Conservation (phyloP, 2,113 vertebrate species). For the Cyanoramphus novaezelandiae region DNA sequence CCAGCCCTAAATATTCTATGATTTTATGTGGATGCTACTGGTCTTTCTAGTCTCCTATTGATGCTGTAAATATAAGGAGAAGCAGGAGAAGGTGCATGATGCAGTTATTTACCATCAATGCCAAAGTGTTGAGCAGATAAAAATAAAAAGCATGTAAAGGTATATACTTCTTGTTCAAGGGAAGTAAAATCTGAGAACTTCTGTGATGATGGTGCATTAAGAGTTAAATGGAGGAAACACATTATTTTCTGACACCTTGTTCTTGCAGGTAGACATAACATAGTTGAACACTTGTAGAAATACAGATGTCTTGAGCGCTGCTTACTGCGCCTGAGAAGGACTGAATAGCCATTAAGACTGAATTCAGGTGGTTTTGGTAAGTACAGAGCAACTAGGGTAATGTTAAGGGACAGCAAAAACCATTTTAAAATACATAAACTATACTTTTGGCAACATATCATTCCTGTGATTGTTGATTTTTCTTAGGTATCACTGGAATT, state of each 20-base stretch:
- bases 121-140: background rate
- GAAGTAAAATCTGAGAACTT: background rate
- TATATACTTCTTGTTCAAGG: background rate
- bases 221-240: background rate
- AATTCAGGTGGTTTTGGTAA: background rate
- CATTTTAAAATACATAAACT: background rate
- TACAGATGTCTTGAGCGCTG: background rate
- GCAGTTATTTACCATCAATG: background rate
- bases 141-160: background rate
- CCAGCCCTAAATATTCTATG: background rate
- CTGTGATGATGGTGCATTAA: background rate
- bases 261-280: background rate
- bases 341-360: background rate
- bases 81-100: background rate
- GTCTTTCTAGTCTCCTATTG: background rate
- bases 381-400: background rate
- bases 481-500: background rate
- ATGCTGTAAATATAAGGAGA: background rate
- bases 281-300: background rate
- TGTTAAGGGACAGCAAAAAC: background rate
- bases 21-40: background rate
- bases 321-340: background rate
- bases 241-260: accelerated
- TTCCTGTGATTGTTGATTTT: background rate
- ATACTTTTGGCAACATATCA: background rate